phyloP scores from a whole-genome alignment of 2,113 vertebrate species.

The Cricetomys ansorgei region DNA sequence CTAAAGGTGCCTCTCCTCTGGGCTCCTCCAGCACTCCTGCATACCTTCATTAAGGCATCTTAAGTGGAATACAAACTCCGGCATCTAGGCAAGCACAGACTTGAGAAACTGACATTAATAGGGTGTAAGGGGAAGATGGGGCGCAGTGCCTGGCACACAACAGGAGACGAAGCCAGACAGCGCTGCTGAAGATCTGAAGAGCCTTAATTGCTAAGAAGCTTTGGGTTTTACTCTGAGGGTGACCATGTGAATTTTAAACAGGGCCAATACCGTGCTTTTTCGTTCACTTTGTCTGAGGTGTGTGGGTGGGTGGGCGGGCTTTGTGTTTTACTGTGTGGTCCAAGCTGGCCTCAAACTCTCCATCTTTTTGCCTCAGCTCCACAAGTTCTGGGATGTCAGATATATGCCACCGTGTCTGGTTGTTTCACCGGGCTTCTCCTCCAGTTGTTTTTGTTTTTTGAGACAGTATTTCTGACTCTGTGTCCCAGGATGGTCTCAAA shows the following conservation, averaged over 20 bases:
- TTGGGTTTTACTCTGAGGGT: neutral
- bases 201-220: constrained; percentile 23
- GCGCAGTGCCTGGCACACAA: neutral
- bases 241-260: neutral
- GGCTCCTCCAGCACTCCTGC: neutral
- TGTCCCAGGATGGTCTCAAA: neutral
- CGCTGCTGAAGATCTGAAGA: neutral
- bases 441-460: neutral
- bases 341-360: neutral
- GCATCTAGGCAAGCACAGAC: neutral
- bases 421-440: neutral
- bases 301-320: neutral
- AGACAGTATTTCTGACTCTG: neutral
- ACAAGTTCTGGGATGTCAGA: neutral
- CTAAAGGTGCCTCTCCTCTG: neutral
- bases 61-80: neutral
- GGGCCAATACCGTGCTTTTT: neutral
- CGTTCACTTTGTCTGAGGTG: neutral
- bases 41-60: neutral
- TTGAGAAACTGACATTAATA: constrained; percentile 47
- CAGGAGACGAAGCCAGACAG: neutral
- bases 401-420: no score
- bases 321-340: neutral
- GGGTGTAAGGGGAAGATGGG: neutral
- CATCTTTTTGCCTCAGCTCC: neutral